Evolutionary conservation across 2,888 invertebrate genomes (phyloP), one percentile per base, ranked within the genome.

Genomic region (Nebria brevicollis): DNA sequence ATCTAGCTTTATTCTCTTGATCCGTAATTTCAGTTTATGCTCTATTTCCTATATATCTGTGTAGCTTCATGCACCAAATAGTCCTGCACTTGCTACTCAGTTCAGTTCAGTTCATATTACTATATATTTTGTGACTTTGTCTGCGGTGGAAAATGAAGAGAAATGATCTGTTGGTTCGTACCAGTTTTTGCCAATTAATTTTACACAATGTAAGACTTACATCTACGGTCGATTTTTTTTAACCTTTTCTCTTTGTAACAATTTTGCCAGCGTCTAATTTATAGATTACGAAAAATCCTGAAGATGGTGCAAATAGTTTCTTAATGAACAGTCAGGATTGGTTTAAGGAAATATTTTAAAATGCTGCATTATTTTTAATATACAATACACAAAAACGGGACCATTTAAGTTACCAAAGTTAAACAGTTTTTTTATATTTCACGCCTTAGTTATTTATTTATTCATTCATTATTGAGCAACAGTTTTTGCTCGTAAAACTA

Each of bases 191-290:
- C 26, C 70, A 70, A 70, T 70, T 70, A 70, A 70, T 70, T 70
- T 70, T 70, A 70, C 25, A 70, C 70, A 34, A 70, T 70, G 70
- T 70, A 70, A 34, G 25, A 70, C 34, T 70, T 70, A 70, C 26
- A 26, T 70, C 70, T 15, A 34, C 54, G 34, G 70, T 15, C 70
- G 20, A 26, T 25, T 34, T 8, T 25, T n/a, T 25, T 15, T 20
- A 2, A 10, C 10, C 15, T 70, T 15, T 70, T 25, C 3, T 70
- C 20, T 20, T 15, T 70, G 70, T 70, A 8, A 7, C 54, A 54
- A 54, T 54, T 54, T 54, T 54, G 54, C 54, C 8, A 7, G 54
- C 54, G 4, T 54, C 54, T 7, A 54, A 54, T 54, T 54, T 54
- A 54, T 54, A 11, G 54, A 54, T 54, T 13, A 54, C 54, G 13